Conservation (phyloP, 37 sponge, comb jelly and placozoan genomes). For the Petrosia ficiformis region DNA sequence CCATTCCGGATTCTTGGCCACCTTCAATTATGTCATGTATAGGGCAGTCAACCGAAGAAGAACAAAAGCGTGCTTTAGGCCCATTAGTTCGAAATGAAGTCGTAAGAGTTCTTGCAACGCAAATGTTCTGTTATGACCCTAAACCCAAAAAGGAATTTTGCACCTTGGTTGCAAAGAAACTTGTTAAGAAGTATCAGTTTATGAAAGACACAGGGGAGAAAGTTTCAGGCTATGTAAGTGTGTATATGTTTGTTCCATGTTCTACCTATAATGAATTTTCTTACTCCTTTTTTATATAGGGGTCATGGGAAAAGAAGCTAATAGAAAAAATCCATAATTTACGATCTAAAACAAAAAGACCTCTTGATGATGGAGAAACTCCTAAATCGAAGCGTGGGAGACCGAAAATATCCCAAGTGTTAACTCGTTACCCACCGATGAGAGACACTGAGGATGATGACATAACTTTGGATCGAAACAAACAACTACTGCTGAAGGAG, state of each 20-base stretch:
- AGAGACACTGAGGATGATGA: slow-evolving; percentile 10
- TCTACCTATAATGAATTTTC: not conserved
- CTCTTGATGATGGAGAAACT: not conserved
- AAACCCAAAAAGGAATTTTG: slow-evolving; percentile 7
- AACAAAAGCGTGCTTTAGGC: not conserved
- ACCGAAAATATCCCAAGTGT: not conserved
- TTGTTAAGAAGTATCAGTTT: slow-evolving; percentile 12
- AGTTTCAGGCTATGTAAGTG: slow-evolving; percentile 25
- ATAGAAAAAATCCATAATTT: slow-evolving; percentile 35
- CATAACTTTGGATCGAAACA: not conserved
- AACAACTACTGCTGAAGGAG: slow-evolving; percentile 6
- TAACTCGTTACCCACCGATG: not conserved
- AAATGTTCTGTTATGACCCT: not conserved
- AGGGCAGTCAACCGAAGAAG: not conserved
- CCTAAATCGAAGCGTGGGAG: not conserved
- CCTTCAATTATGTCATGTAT: slow-evolving; percentile 14
- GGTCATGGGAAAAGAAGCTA: slow-evolving; percentile 38
- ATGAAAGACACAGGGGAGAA: slow-evolving; percentile 12
- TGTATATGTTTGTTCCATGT: not conserved
- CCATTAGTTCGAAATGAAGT: not conserved
- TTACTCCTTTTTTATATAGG: slow-evolving; percentile 8
- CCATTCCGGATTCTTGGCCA: not conserved
- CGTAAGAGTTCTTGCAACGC: not conserved
- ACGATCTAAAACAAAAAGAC: not conserved
- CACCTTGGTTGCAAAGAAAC: not conserved